Conservation (phyloP, 2,113 vertebrate genomes). For the Barnardius zonarius region DNA sequence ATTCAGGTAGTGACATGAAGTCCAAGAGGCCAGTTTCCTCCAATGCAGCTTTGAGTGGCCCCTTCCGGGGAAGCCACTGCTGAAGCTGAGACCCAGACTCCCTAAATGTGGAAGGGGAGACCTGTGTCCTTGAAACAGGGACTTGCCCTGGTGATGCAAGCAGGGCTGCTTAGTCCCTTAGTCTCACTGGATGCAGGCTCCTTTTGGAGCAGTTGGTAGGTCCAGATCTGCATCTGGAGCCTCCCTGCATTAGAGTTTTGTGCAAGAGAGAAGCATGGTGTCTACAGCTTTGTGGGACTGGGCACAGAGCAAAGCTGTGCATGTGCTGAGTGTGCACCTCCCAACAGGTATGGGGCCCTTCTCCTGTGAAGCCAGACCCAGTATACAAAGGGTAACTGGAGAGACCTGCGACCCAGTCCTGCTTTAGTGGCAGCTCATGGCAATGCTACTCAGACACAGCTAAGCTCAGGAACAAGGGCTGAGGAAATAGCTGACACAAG, state of each 20-base stretch:
- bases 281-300: background rate
- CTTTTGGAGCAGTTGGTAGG: background rate
- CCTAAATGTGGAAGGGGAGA: background rate
- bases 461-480: background rate
- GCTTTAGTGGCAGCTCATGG: background rate
- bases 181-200: accelerated
- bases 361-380: accelerated
- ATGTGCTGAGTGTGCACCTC: background rate
- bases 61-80: background rate
- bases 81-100: background rate
- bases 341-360: background rate
- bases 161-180: background rate
- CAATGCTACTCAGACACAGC: background rate
- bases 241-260: background rate
- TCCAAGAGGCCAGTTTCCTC: background rate
- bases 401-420: background rate
- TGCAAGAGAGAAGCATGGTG: background rate
- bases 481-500: background rate
- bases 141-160: background rate
- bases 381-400: background rate
- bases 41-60: background rate
- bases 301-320: background rate
- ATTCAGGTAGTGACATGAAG: accelerated
- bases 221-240: background rate
- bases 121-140: background rate